Conservation (phyloP, 2,113 vertebrate genomes). For the Datnioides undecimradiatus region DNA sequence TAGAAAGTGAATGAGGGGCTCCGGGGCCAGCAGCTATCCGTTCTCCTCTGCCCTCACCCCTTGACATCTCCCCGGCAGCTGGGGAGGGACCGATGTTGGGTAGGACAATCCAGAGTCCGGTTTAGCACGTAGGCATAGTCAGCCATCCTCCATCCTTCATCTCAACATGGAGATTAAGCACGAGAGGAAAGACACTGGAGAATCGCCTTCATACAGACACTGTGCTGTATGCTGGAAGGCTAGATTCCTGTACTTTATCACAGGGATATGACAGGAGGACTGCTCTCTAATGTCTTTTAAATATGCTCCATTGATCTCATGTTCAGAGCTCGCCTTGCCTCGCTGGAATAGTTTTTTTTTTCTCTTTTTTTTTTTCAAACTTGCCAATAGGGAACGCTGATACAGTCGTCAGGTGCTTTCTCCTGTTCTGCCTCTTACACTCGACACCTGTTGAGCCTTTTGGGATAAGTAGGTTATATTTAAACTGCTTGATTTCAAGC, state of each 20-base stretch:
- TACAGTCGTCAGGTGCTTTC: slow-evolving; percentile 63
- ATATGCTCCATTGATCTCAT: slow-evolving; percentile 76
- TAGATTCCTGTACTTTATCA: slow-evolving; percentile 69
- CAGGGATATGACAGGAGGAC: slow-evolving; percentile 73
- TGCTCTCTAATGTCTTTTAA: slow-evolving; percentile 79
- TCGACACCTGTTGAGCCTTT: slow-evolving; percentile 75
- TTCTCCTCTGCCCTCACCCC: slow-evolving; percentile 69
- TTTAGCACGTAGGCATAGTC: background rate
- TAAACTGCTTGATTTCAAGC: slow-evolving; percentile 64
- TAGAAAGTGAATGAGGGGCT: slow-evolving; percentile 74
- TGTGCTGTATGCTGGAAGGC: slow-evolving; percentile 64
- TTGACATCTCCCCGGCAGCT: slow-evolving; percentile 54
- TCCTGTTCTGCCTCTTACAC: slow-evolving; percentile 57
- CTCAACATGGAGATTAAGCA: slow-evolving; percentile 58
- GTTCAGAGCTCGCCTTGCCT: slow-evolving; percentile 65
- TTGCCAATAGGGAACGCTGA: slow-evolving; percentile 55
- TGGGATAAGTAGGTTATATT: slow-evolving; percentile 66
- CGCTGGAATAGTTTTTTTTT: slow-evolving; percentile 20
- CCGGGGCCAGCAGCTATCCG: slow-evolving; percentile 64
- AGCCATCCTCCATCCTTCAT: slow-evolving; percentile 47
- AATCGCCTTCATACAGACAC: slow-evolving; percentile 53
- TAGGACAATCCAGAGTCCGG: slow-evolving; percentile 28
- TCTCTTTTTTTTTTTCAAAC: slow-evolving; percentile 29
- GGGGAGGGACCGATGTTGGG: slow-evolving; percentile 37
- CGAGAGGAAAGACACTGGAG: slow-evolving; percentile 57